Evolutionary conservation across 1,140 invertebrate species (phyloP), one percentile per base, ranked within the genome.

Genomic region (Belonocnema kinseyi): DNA sequence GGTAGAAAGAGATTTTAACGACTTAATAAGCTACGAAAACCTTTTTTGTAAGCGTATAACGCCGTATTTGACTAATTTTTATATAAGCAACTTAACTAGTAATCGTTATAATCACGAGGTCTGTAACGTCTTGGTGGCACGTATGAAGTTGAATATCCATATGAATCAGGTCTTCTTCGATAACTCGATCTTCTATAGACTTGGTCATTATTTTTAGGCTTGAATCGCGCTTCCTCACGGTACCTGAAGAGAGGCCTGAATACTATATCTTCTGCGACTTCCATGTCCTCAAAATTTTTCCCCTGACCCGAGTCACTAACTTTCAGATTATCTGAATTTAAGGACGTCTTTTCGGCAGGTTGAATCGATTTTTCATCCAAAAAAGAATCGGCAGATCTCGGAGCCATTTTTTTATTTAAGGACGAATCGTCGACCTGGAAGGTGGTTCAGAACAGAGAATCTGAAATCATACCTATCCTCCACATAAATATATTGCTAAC

Each of bases 231-330:
- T 74, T 89, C 85, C 56, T 91, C 88, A 8, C 89, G 86, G 51
- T 89, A 89, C 72, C 84, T 86, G 50, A 91, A 91, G 19, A 91
- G 81, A 1, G 90, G 90, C 12, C 90, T 85, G 74, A 91, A 91
- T 19, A 90, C 84, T 10, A 90, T 90, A 58, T 90, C 88, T 70
- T 90, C 89, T 2, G 90, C 90, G 11, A 86, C 86, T 13, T 89
- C 88, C 90, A 91, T 87, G 70, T 90, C 87, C n/a, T 85, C 82
- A 5, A 12, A 46, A 46, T 46, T 10, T 50, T 5, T 58, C 79
- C 78, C 72, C 17, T 76, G 66, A 58, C 66, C 33, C 0, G 61
- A 26, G 54, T 73, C 40, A 46, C 40, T 46, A 46, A 11, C 40
- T 46, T 46, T 46, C 40, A 46, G 6, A 46, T 46, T 46, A 11